Evolutionary conservation across 2,888 invertebrate genomes (phyloP), one percentile per base, ranked within the genome.

Genomic region (Drosophila birchii): DNA sequence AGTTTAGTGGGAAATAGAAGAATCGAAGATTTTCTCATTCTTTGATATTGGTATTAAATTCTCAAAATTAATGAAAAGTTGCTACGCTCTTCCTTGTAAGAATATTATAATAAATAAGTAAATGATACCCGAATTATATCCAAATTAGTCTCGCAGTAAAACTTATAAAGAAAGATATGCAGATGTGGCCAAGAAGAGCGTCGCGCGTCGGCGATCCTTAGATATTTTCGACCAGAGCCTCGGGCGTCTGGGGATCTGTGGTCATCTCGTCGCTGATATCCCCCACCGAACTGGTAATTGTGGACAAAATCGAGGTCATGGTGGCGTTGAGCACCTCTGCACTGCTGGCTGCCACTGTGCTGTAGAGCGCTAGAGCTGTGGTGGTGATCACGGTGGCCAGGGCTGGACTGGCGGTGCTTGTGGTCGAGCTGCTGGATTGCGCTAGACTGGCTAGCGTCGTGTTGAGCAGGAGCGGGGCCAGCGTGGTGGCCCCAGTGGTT

Each of bases 161-260:
- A 29, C 26, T 38, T 38, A 23, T 18, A 34, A 41, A 23, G 23
- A 39, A 38, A 38, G 29, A 45, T 44, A 38, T 44, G 26, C 45
- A 39, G 38, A 47, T 47, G 47, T 64, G 64, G 66, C 38, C 44
- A 26, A 29, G 14, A 44, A 45, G 36, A 38, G n/a, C 36, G 16
- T 58, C 5, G 26, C 12, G 16, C 32, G 14, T 16, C 26, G 23
- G 4, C 9, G 11, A 53, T 26, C 29, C 45, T 86, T 88, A 90
- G 44, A 90, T 89, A n/a, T 80, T 78, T 49, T 90, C 86, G 76
- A 91, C 61, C 45, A 91, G 67, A 20, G 90, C 91, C 32, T 88
- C 80, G 0, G 91, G 88, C 16, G 91, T 91, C 70, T 91, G 91
- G 0, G 91, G 91, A 83, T 91, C 91, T 11, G 86, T 90, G 29